Evolutionary conservation across 2,888 invertebrate species (phyloP).

Genomic region (Ligdia adustata): DNA sequence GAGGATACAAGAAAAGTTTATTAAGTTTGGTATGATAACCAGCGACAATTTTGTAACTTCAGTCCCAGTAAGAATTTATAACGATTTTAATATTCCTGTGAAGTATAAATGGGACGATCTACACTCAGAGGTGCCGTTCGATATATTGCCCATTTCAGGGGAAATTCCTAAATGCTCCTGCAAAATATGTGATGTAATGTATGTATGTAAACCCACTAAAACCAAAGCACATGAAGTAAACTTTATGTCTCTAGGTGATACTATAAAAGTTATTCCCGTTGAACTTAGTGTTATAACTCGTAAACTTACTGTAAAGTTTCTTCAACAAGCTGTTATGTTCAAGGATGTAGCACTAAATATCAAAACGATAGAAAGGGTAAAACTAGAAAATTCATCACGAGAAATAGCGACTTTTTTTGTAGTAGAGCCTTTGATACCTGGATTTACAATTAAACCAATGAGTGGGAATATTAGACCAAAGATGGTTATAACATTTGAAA

Average conservation of each 20-base stretch:
- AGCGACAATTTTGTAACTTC: conserved; percentile 67
- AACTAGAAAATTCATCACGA: conserved; percentile 80
- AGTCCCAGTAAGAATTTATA: conserved; percentile 64
- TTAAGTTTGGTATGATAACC: conserved; percentile 78
- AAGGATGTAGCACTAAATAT: conserved; percentile 74
- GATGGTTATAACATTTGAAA: conserved; percentile 71
- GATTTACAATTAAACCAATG: conserved; percentile 77
- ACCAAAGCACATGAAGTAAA: conserved; percentile 68
- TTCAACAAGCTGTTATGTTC: conserved; percentile 59
- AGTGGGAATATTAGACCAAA: conserved; percentile 79
- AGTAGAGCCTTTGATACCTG: conserved; percentile 72
- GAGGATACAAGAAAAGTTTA: conserved; percentile 54
- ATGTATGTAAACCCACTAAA: conserved; percentile 63
- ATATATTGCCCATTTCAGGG: conserved; percentile 63
- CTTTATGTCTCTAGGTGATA: conserved; percentile 50
- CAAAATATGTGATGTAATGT: conserved; percentile 66
- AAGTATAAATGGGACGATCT: conserved; percentile 62
- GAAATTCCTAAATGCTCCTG: conserved; percentile 56
- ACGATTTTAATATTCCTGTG: conserved; percentile 63
- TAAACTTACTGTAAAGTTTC: conserved; percentile 71
- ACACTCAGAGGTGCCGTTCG: conserved; percentile 63
- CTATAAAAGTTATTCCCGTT: conserved; percentile 49
- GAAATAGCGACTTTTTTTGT: conserved; percentile 78
- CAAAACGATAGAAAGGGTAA: conserved; percentile 67
- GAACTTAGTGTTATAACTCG: conserved; percentile 66